A percentile compares a stretch with the other conserved stretches of the same genome.
These are phyloP conservation scores for Conus ventricosus DNA, from an alignment of 1,140 invertebrate species.

Conservation along the genomic window DNA sequence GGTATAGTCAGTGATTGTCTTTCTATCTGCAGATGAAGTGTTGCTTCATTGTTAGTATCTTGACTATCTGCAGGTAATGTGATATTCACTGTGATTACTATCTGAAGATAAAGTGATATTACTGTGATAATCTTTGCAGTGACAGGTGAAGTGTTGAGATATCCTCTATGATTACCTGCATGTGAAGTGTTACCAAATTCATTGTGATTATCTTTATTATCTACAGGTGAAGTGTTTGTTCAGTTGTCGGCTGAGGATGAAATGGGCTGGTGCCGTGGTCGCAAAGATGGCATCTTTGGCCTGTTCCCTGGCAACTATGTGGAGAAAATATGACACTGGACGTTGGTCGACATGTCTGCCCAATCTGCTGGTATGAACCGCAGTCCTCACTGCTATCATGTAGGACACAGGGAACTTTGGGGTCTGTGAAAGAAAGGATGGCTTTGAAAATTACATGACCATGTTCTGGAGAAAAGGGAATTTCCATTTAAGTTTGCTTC, in stretches of 20 bases:
- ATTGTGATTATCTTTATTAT: background rate
- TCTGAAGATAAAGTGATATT: too few species aligned
- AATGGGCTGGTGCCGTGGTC: slow-evolving; percentile 98
- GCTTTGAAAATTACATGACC: background rate
- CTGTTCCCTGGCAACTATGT: slow-evolving; percentile 98
- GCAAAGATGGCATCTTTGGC: slow-evolving; percentile 93
- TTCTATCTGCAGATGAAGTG: too few species aligned
- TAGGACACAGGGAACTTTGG: too few species aligned
- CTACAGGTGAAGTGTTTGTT: slow-evolving; percentile 94
- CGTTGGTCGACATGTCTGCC: background rate
- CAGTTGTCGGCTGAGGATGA: slow-evolving; percentile 98
- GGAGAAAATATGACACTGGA: slow-evolving; percentile 51
- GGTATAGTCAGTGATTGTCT: too few species aligned
- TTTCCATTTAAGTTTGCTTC: background rate
- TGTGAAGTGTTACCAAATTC: too few species aligned
- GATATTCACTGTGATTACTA: too few species aligned
- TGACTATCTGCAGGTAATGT: too few species aligned
- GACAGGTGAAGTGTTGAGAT: too few species aligned
- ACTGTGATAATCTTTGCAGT: too few species aligned
- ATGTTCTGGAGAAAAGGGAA: background rate
- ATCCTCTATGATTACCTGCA: too few species aligned
- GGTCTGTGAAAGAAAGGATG: background rate
- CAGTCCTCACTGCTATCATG: too few species aligned
- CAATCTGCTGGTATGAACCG: background rate
- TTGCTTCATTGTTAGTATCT: too few species aligned